Conservation (phyloP, 2,113 vertebrate species). For the Mungos mungo region DNA sequence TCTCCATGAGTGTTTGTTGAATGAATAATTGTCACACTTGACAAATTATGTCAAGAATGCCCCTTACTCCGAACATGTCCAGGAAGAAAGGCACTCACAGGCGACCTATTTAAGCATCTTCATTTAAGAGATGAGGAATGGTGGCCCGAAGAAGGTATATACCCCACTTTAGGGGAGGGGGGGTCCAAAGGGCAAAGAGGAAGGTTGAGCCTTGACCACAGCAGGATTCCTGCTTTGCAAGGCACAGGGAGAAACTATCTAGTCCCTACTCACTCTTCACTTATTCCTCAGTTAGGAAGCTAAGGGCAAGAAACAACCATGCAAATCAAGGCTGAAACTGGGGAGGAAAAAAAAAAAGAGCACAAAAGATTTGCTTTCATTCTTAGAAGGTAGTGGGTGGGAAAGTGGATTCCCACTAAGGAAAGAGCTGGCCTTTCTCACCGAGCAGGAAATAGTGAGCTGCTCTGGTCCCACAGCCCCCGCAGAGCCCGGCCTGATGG, state of each 20-base stretch:
- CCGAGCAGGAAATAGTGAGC: constrained; percentile 73
- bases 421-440: constrained; percentile 71
- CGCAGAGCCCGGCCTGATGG: constrained; percentile 69
- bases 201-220: not conserved
- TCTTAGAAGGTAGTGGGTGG: constrained; percentile 73
- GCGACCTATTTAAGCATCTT: not conserved
- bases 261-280: not conserved
- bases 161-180: no score
- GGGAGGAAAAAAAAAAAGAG: not conserved
- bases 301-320: not conserved
- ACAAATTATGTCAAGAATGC: not conserved
- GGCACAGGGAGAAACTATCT: not conserved
- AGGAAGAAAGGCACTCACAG: not conserved
- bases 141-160: not conserved
- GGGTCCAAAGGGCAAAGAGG: not conserved
- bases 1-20: not conserved
- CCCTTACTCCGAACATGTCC: no score
- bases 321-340: constrained; percentile 6
- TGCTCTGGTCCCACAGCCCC: constrained; percentile 71
- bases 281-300: not conserved
- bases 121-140: not conserved
- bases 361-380: constrained; percentile 46
- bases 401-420: constrained; percentile 67
- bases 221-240: not conserved
- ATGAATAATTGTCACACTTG: not conserved